These are phyloP conservation scores for Rhamphomyia laevipes DNA, from an alignment of 2,888 invertebrate species.

Conservation along the genomic window DNA sequence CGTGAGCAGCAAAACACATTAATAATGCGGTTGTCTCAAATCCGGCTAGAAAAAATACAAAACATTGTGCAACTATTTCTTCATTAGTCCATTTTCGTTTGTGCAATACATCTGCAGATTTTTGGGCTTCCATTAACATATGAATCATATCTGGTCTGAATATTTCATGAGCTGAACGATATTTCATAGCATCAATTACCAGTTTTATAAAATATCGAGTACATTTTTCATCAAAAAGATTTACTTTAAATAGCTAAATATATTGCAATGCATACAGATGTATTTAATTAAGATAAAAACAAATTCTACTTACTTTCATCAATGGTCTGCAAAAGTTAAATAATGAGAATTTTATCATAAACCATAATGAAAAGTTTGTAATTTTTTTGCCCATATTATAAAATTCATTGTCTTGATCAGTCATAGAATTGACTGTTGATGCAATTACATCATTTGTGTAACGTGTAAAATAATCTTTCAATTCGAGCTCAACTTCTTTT, in stretches of 20 bases:
- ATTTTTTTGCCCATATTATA: slow-evolving; percentile 41
- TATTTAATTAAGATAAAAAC: neutral
- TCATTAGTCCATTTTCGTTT: slow-evolving; percentile 36
- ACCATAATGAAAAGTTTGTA: slow-evolving; percentile 30
- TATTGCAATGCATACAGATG: neutral
- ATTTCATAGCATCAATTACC: slow-evolving; percentile 37
- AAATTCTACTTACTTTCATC: slow-evolving; percentile 19
- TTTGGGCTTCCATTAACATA: slow-evolving; percentile 41
- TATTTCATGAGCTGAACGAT: slow-evolving; percentile 38
- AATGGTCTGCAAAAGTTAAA: slow-evolving; percentile 16
- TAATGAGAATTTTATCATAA: slow-evolving; percentile 23
- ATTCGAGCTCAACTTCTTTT: slow-evolving; percentile 16
- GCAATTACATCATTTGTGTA: slow-evolving; percentile 31
- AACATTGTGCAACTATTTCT: slow-evolving; percentile 46
- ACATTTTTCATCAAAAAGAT: slow-evolving; percentile 29
- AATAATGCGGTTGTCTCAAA: slow-evolving; percentile 39
- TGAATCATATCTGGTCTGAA: slow-evolving; percentile 45
- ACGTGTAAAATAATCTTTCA: slow-evolving; percentile 25
- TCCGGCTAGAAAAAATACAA: slow-evolving; percentile 46
- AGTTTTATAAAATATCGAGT: slow-evolving; percentile 36
- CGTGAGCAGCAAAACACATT: slow-evolving; percentile 43
- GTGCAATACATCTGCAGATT: slow-evolving; percentile 4
- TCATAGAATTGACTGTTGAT: slow-evolving; percentile 40
- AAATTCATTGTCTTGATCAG: slow-evolving; percentile 42
- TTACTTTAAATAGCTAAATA: slow-evolving; percentile 14